phyloP scores from a whole-genome alignment of 92 coral and sea anemone genomes.

The Umimayanthus chanpuru region DNA sequence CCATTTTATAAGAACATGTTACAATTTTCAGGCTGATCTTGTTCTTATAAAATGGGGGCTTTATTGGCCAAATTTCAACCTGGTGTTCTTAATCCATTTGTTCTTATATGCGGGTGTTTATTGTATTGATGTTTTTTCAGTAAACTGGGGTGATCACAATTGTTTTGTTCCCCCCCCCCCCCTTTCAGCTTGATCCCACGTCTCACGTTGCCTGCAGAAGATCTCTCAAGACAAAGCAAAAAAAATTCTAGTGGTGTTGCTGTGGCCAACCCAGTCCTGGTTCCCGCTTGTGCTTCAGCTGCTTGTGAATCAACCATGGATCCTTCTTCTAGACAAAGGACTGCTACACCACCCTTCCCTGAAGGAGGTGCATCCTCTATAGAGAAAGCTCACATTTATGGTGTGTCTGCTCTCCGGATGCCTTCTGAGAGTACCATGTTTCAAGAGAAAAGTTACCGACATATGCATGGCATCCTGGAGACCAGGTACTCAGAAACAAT shows the following conservation, averaged over 20 bases:
- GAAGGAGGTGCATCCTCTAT: slow-evolving; percentile 49
- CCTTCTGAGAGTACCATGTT: slow-evolving; percentile 38
- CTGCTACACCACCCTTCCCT: slow-evolving; percentile 43
- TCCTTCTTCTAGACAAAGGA: slow-evolving; percentile 7
- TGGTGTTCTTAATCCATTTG: too few relatives aligned
- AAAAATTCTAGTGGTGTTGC: slow-evolving; percentile 54
- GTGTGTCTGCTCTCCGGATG: slow-evolving; percentile 63
- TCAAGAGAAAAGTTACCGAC: slow-evolving; percentile 55
- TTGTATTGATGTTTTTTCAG: slow-evolving; percentile 65
- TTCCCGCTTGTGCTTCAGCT: slow-evolving; percentile 39
- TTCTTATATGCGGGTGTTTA: too few relatives aligned
- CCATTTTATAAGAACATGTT: too few relatives aligned
- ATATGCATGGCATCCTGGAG: slow-evolving; percentile 52
- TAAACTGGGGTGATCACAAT: slow-evolving; percentile 49
- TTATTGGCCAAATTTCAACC: too few relatives aligned
- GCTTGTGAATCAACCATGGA: slow-evolving; percentile 26
- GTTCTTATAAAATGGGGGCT: too few relatives aligned
- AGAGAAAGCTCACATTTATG: slow-evolving; percentile 50
- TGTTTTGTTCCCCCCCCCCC: slow-evolving; percentile 62
- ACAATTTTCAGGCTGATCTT: too few relatives aligned
- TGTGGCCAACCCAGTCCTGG: slow-evolving; percentile 7
- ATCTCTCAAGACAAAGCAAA: slow-evolving; percentile 48
- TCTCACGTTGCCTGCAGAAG: slow-evolving; percentile 59
- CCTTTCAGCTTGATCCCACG: slow-evolving; percentile 61
- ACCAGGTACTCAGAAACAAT: slow-evolving; percentile 61